These are phyloP conservation scores for Astyanax mexicanus DNA, from an alignment of 2,797 vertebrate genomes.

Conservation along the genomic window DNA sequence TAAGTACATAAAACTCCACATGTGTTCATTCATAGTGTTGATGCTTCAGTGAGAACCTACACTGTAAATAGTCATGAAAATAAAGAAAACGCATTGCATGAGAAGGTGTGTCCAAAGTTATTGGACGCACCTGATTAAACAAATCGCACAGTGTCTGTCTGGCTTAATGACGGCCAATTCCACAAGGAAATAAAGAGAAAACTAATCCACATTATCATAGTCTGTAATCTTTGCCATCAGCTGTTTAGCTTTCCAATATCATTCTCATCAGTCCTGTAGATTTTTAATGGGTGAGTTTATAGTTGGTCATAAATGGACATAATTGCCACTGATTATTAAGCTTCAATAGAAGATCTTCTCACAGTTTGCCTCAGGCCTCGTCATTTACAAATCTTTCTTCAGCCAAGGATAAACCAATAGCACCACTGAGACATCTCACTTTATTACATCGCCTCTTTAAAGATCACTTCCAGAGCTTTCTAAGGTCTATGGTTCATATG, in stretches of 20 bases:
- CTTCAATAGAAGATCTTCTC: neutral
- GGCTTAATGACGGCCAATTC: constrained; percentile 44
- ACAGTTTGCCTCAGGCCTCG: constrained; percentile 18
- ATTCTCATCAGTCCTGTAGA: constrained; percentile 8
- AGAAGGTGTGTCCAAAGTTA: no score
- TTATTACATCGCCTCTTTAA: neutral
- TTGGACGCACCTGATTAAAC: no score
- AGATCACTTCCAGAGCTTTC: neutral
- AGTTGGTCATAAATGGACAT: constrained; percentile 2
- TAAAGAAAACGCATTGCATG: no score
- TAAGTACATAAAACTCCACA: no score
- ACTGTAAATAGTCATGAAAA: no score
- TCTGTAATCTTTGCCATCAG: constrained; percentile 26
- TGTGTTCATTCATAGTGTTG: no score
- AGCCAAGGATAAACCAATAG: neutral
- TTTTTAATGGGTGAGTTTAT: constrained; percentile 16
- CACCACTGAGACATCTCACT: neutral
- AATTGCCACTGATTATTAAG: constrained; percentile 32
- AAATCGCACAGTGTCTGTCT: no score
- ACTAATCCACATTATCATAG: constrained; percentile 2
- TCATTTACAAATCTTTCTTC: constrained; percentile 1
- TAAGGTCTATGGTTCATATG: neutral
- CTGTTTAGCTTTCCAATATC: neutral
- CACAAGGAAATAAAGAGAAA: constrained; percentile 34
- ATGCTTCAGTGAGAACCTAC: no score